Conservation (phyloP, 23 tunicate species). For the Clavelina lepadiformis region DNA sequence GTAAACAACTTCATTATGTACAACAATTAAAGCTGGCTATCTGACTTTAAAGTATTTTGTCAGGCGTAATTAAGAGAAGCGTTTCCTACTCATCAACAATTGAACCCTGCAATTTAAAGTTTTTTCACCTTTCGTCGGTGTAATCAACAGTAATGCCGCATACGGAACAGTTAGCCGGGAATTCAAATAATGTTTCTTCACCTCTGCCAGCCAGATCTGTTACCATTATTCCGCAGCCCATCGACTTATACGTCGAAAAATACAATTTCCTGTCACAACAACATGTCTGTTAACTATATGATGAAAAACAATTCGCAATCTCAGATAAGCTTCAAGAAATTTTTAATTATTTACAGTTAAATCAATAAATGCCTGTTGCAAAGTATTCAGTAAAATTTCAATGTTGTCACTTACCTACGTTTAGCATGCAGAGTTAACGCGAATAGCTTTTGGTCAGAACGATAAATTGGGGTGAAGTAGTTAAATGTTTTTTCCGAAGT, state of each 20-base stretch:
- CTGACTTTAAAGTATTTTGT: too few relatives aligned
- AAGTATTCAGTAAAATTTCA: too few relatives aligned
- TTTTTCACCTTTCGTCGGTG: slow-evolving; percentile 87
- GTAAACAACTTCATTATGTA: too few relatives aligned
- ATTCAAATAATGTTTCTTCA: slow-evolving; percentile 16
- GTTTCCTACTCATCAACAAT: too few relatives aligned
- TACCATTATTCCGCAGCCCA: slow-evolving; percentile 19
- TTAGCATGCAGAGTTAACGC: slow-evolving; percentile 77
- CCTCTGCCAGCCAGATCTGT: slow-evolving; percentile 66
- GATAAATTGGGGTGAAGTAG: slow-evolving; percentile 51
- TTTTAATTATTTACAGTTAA: too few relatives aligned
- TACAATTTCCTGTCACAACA: slow-evolving; percentile 41
- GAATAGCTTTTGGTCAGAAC: slow-evolving; percentile 37
- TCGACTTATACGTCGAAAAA: slow-evolving; percentile 37
- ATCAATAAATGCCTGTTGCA: too few relatives aligned
- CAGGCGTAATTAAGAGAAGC: too few relatives aligned
- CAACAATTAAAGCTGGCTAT: too few relatives aligned
- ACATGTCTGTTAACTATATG: too few relatives aligned
- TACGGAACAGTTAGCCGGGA: slow-evolving; percentile 67
- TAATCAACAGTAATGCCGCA: slow-evolving; percentile 84
- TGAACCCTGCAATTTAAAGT: too few relatives aligned
- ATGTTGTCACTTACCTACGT: slow-evolving; percentile 54
- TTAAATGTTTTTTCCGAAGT: slow-evolving; percentile 33
- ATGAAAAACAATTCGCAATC: too few relatives aligned
- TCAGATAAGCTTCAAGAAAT: too few relatives aligned